Conservation (phyloP, 2,888 invertebrate species). For the Spilosoma lubricipeda region DNA sequence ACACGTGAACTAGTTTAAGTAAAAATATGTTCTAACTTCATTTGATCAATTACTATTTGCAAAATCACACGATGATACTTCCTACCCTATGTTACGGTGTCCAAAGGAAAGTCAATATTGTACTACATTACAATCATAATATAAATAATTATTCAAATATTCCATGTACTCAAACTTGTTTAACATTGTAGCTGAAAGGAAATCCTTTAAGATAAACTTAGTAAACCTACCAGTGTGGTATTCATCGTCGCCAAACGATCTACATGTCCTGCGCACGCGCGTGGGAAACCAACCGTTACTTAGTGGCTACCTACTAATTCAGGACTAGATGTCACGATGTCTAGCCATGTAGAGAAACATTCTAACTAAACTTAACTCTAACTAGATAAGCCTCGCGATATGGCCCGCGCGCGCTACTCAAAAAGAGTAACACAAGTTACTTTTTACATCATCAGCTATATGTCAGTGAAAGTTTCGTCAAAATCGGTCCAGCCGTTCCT, state of each 20-base stretch:
- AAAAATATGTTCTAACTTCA: neutral
- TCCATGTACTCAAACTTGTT: neutral
- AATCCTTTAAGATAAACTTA: constrained; percentile 43
- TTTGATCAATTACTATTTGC: neutral
- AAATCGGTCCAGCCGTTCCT: too few species aligned
- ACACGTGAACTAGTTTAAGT: neutral
- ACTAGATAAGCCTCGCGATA: too few species aligned
- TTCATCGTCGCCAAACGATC: constrained; percentile 58
- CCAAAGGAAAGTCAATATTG: neutral
- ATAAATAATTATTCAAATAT: neutral
- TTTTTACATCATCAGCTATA: too few species aligned
- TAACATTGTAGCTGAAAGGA: constrained; percentile 21
- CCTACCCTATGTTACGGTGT: neutral
- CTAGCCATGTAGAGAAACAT: constrained; percentile 25
- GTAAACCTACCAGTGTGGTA: constrained; percentile 28
- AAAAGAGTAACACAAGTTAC: too few species aligned
- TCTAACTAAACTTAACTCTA: constrained; percentile 2
- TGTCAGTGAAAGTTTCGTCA: too few species aligned
- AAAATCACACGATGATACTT: neutral
- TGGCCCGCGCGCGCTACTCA: too few species aligned
- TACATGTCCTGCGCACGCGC: constrained; percentile 60
- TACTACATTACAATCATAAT: neutral
- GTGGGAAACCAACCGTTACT: constrained; percentile 66
- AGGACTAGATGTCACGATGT: neutral
- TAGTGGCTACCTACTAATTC: constrained; percentile 33